phyloP scores from a whole-genome alignment of 2,797 vertebrate genomes.

The Petrocephalus sullivani region DNA sequence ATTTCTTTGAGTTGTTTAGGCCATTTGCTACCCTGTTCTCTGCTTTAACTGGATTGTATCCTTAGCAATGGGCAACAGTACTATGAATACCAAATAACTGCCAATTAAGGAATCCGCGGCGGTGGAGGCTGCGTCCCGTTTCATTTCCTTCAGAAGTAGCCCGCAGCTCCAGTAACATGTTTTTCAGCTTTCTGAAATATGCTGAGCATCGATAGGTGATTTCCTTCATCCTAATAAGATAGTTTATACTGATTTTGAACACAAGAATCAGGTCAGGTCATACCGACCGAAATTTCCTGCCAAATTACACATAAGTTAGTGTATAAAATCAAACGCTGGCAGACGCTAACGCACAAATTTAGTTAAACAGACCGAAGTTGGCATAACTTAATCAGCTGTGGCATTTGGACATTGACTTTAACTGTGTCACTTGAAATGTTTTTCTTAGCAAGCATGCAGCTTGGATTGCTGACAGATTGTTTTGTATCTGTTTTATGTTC shows the following conservation, averaged over 20 bases:
- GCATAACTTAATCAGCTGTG: background rate
- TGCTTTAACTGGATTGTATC: constrained; percentile 3
- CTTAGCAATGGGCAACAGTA: background rate
- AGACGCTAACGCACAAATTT: background rate
- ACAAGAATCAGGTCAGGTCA: background rate
- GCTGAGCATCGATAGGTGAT: background rate
- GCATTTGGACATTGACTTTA: background rate
- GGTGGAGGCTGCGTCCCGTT: background rate
- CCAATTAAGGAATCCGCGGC: background rate
- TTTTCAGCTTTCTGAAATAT: background rate
- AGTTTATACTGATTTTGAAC: background rate
- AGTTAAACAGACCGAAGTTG: background rate
- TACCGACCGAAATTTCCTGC: background rate
- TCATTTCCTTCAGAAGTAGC: background rate
- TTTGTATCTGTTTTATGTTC: background rate
- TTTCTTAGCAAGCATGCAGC: background rate
- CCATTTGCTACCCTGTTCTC: background rate
- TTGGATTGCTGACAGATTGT: background rate
- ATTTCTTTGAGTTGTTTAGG: background rate
- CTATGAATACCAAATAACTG: background rate
- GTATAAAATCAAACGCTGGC: background rate
- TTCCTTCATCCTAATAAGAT: background rate
- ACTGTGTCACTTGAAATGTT: background rate
- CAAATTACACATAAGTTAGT: background rate
- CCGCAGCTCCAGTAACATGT: background rate